phyloP scores from a whole-genome alignment of 1,140 invertebrate genomes.

The Nasonia giraulti region DNA sequence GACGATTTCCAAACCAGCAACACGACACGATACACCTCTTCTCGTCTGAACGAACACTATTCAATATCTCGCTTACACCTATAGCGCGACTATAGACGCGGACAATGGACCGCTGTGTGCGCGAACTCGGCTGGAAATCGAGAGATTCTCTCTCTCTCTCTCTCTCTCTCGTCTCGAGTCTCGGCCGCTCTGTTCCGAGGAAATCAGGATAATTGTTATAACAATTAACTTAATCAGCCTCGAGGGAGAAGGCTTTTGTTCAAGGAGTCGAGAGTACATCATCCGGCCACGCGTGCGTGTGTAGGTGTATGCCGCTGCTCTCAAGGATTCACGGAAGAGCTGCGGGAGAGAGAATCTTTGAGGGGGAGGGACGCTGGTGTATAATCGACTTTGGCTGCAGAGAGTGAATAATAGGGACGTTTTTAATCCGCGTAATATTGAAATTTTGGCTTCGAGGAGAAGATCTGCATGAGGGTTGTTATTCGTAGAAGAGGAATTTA shows the following conservation, averaged over 20 bases:
- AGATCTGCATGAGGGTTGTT: neutral
- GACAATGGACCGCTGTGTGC: neutral
- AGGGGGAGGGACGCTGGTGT: too few species aligned
- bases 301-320: neutral
- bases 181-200: constrained; percentile 58
- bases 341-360: neutral
- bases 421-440: neutral
- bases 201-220: constrained; percentile 74
- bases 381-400: too few species aligned
- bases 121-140: constrained; percentile 54
- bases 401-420: too few species aligned
- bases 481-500: too few species aligned
- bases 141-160: constrained; percentile 34
- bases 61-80: neutral
- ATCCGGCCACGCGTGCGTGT: neutral
- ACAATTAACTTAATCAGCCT: constrained; percentile 74
- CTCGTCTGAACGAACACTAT: neutral
- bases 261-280: constrained; percentile 18
- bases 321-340: neutral
- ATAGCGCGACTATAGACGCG: neutral
- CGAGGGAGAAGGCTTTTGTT: constrained; percentile 69
- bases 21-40: neutral
- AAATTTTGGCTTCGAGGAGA: neutral
- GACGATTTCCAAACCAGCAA: neutral
- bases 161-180: constrained; percentile 39